Conservation (phyloP, 23 tunicate genomes). For the Botrylloides violaceus region DNA sequence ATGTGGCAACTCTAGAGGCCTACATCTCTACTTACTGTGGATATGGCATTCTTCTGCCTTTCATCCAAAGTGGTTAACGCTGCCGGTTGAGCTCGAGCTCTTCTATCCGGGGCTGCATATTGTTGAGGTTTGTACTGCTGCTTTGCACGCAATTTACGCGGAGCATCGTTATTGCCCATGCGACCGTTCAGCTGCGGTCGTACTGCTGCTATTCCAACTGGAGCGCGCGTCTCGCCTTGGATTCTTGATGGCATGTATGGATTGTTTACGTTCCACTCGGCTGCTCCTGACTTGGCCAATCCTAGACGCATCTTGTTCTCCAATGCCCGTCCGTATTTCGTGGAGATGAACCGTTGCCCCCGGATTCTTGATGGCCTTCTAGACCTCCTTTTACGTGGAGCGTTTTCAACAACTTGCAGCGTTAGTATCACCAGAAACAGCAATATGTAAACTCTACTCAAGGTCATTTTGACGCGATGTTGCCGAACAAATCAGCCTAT, state of each 20-base stretch:
- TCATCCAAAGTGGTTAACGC: conserved; percentile 9
- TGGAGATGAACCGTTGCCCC: background rate
- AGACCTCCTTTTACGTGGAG: background rate
- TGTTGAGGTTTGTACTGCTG: background rate
- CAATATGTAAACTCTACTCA: background rate
- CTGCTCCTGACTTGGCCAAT: background rate
- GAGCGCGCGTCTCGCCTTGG: background rate
- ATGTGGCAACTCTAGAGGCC: too few species aligned
- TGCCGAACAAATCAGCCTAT: too few species aligned
- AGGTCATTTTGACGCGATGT: too few species aligned
- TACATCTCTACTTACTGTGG: conserved; percentile 40
- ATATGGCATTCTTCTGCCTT: conserved; percentile 22
- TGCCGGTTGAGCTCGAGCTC: background rate
- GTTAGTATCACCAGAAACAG: background rate
- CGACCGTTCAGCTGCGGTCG: conserved; percentile 12
- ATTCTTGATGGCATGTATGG: background rate
- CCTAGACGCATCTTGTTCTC: conserved; percentile 10
- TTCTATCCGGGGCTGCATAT: conserved; percentile 22
- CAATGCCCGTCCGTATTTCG: background rate
- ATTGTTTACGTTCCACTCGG: background rate
- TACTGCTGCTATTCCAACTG: background rate
- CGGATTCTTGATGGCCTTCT: background rate
- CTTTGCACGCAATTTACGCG: background rate
- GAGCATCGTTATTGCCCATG: background rate
- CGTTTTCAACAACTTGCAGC: background rate